phyloP scores from a whole-genome alignment of 2,113 vertebrate species.

The Oenanthe melanoleuca region DNA sequence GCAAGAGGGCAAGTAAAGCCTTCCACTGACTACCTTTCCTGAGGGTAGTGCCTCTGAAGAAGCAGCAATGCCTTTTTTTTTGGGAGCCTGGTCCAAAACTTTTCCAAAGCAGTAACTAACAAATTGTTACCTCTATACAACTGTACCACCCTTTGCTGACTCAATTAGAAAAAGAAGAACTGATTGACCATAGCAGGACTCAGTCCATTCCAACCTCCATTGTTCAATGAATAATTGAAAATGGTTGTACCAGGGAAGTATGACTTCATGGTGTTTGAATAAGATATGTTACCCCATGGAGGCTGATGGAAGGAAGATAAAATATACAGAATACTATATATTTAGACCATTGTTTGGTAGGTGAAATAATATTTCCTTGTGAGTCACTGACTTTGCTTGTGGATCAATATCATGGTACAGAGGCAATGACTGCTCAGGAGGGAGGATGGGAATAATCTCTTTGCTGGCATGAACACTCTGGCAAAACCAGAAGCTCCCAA shows the following conservation, averaged over 20 bases:
- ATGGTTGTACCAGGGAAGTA: slow-evolving; percentile 32
- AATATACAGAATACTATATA: slow-evolving; percentile 20
- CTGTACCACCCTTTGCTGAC: background rate
- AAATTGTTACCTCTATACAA: background rate
- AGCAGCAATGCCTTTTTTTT: background rate
- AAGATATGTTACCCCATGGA: background rate
- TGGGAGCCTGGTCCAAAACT: background rate
- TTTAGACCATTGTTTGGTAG: slow-evolving; percentile 38
- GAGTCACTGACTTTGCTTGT: background rate
- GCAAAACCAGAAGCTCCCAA: background rate
- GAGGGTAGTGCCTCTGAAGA: background rate
- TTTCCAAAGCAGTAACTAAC: background rate
- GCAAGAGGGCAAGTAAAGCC: background rate
- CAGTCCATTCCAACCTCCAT: background rate
- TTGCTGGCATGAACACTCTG: background rate
- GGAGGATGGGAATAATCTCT: slow-evolving; percentile 14
- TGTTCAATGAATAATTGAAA: slow-evolving; percentile 58
- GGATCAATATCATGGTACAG: background rate
- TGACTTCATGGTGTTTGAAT: slow-evolving; percentile 45
- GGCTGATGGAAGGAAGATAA: slow-evolving; percentile 46
- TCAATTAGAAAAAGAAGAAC: background rate
- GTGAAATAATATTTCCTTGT: slow-evolving; percentile 42
- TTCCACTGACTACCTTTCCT: background rate
- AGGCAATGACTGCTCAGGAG: background rate
- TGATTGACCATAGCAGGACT: background rate